Conservation (phyloP, 2,888 invertebrate species). For the Urechis unicinctus region DNA sequence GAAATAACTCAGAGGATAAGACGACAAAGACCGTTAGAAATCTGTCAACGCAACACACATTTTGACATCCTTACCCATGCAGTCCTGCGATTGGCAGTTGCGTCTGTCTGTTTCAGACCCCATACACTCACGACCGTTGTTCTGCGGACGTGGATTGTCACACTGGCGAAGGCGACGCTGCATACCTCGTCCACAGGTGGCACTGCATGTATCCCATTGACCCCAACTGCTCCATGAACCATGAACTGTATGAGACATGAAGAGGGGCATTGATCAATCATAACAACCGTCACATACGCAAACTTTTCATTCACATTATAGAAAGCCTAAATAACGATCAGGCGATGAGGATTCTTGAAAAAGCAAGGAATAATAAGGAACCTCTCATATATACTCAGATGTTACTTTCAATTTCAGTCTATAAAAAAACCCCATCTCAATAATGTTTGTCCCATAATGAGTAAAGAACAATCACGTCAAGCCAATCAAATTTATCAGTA, state of each 20-base stretch:
- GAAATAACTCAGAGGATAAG: no score
- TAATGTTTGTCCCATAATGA: no score
- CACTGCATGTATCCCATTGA: constrained; percentile 52
- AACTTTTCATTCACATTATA: neutral
- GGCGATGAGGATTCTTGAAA: neutral
- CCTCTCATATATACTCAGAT: no score
- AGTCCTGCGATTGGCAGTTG: constrained; percentile 48
- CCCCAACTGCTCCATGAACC: constrained; percentile 52
- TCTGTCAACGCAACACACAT: no score
- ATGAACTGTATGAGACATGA: constrained; percentile 17
- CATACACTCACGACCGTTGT: constrained; percentile 50
- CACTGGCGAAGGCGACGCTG: constrained; percentile 50
- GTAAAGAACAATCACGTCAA: no score
- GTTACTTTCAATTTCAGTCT: no score
- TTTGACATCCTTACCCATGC: constrained; percentile 43
- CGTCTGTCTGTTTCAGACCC: constrained; percentile 49
- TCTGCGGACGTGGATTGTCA: constrained; percentile 47
- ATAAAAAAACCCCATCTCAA: no score
- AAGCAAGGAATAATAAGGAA: no score
- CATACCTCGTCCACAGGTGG: constrained; percentile 50
- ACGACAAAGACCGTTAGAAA: no score
- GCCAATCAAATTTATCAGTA: no score
- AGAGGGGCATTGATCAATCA: no score
- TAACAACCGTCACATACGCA: no score
- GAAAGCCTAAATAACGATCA: neutral